Conservation (phyloP, 2,797 vertebrate species). For the Hippopotamyrus pictus region DNA sequence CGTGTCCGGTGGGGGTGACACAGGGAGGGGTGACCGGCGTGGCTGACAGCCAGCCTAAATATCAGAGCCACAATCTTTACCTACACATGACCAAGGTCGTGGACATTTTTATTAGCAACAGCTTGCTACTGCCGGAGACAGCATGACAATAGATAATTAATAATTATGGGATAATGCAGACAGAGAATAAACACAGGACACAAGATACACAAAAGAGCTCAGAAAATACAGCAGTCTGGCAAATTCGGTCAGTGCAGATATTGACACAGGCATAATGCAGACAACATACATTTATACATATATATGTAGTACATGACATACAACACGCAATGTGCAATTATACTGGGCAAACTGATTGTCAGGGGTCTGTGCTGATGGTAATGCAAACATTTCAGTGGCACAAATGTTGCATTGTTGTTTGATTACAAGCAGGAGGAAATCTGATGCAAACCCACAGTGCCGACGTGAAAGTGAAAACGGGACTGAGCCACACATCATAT, state of each 20-base stretch:
- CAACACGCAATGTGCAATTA: neutral
- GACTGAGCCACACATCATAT: neutral
- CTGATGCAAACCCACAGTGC: neutral
- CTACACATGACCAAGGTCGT: neutral
- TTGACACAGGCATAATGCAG: neutral
- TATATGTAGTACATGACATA: neutral
- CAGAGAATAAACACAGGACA: neutral
- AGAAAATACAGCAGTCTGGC: neutral
- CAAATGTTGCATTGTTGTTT: neutral
- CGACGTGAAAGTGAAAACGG: neutral
- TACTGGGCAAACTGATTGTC: neutral
- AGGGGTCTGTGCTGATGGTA: neutral
- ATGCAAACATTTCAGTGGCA: neutral
- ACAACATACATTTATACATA: neutral
- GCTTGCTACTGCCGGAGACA: neutral
- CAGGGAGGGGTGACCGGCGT: neutral
- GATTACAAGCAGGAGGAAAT: neutral
- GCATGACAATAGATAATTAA: neutral
- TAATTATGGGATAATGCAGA: neutral
- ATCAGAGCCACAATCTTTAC: neutral
- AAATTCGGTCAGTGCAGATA: neutral
- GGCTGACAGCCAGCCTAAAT: neutral
- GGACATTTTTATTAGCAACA: neutral
- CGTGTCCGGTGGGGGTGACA: constrained; percentile 30
- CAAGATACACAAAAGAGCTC: neutral